phyloP scores from a whole-genome alignment of 2,888 invertebrate species.

The Rhimphoctona megacephalus region DNA sequence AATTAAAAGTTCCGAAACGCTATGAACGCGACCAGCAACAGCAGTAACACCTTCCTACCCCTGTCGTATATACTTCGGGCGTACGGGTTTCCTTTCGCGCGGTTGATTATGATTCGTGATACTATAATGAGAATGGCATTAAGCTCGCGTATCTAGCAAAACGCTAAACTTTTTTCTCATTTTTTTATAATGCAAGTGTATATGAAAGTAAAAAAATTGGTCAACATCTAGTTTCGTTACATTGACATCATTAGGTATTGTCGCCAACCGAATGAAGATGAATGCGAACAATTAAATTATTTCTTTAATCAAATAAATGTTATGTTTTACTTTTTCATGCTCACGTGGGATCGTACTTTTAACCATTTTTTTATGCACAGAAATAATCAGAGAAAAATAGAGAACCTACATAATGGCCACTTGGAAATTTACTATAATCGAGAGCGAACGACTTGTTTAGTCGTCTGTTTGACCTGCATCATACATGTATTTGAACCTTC shows the following conservation, averaged over 20 bases:
- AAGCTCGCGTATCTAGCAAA: slow-evolving; percentile 48
- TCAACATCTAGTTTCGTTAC: not conserved
- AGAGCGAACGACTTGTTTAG: slow-evolving; percentile 41
- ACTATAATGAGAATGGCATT: slow-evolving; percentile 66
- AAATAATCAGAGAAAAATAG: not conserved
- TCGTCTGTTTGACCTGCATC: slow-evolving; percentile 22
- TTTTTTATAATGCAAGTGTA: not conserved
- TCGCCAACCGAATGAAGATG: not conserved
- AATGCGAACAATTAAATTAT: not conserved
- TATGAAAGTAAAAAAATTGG: not conserved
- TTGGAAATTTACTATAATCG: not conserved
- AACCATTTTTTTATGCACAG: not conserved
- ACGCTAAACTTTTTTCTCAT: slow-evolving; percentile 60
- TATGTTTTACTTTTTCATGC: not conserved
- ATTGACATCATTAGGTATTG: not conserved
- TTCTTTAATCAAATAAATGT: not conserved
- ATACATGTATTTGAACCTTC: slow-evolving; percentile 31
- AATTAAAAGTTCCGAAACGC: slow-evolving; percentile 76
- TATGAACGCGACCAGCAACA: slow-evolving; percentile 49
- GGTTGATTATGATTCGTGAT: slow-evolving; percentile 74
- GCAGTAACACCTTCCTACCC: slow-evolving; percentile 61
- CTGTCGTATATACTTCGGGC: not conserved
- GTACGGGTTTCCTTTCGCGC: slow-evolving; percentile 44
- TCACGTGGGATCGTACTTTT: not conserved
- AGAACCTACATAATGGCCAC: slow-evolving; percentile 12